Percentiles rank a stretch among this genome's conserved stretches.
phyloP scores from a whole-genome alignment of 2,888 invertebrate species.

The Auanema freiburgensis region DNA sequence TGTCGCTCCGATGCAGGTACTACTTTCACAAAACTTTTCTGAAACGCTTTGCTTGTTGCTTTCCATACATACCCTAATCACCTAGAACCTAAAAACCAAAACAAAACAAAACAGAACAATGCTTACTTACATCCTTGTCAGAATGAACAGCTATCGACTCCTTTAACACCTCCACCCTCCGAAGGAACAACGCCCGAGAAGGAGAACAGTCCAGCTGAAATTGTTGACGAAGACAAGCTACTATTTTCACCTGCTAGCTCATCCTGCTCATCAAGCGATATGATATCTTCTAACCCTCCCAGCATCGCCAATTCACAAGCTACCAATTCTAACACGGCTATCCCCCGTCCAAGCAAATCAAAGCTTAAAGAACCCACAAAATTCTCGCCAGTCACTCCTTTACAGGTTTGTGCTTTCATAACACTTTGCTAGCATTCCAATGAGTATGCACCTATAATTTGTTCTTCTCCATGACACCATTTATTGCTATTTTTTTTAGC shows the following conservation, averaged over 20 bases:
- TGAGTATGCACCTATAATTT: too few relatives aligned
- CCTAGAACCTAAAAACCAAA: background rate
- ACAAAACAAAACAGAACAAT: too few relatives aligned
- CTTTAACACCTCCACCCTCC: conserved; percentile 19
- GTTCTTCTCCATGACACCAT: too few relatives aligned
- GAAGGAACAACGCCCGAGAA: conserved; percentile 11
- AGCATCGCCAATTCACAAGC: background rate
- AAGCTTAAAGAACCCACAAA: background rate
- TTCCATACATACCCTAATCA: background rate
- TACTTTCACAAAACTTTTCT: background rate
- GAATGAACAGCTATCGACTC: conserved; percentile 8
- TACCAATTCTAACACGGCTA: conserved; percentile 13
- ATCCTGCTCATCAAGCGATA: too few relatives aligned
- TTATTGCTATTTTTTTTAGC: conserved; percentile 12
- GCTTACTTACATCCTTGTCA: conserved; percentile 10
- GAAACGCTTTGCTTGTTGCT: background rate
- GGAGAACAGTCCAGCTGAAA: background rate
- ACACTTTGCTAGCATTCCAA: too few relatives aligned
- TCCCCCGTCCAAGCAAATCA: conserved; percentile 5
- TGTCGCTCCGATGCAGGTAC: conserved; percentile 17
- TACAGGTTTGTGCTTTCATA: conserved; percentile 1
- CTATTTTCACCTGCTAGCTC: background rate
- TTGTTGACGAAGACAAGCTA: conserved; percentile 8
- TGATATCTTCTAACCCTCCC: too few relatives aligned
- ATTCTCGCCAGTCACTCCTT: background rate